Evolutionary conservation across 2,113 vertebrate genomes (phyloP).

Genomic region (Myiagra hebetior): DNA sequence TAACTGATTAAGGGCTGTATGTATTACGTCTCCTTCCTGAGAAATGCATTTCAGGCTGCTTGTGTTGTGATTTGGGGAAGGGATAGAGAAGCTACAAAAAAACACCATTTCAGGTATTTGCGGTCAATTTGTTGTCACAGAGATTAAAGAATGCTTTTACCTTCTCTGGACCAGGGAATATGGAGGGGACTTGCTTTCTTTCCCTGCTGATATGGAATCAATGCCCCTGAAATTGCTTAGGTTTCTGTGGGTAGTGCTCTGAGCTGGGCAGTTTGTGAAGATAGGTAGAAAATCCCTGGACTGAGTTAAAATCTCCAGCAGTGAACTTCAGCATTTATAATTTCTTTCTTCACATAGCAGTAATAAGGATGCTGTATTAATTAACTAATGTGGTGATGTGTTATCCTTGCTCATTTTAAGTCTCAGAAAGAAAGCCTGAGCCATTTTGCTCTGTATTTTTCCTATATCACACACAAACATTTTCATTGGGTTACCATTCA

Average conservation of each 20-base stretch:
- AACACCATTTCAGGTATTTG: background rate
- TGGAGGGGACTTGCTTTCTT: background rate
- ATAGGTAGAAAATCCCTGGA: background rate
- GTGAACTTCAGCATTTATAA: background rate
- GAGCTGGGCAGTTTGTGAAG: background rate
- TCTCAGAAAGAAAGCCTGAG: background rate
- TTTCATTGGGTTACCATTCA: background rate
- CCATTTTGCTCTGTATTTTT: background rate
- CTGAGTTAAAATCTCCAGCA: background rate
- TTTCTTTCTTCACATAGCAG: background rate
- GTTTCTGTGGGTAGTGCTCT: background rate
- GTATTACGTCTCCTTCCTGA: background rate
- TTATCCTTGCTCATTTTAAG: background rate
- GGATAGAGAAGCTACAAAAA: background rate
- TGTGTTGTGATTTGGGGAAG: background rate
- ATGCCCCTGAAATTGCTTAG: background rate
- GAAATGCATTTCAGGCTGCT: background rate
- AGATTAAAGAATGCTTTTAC: background rate
- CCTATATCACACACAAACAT: background rate
- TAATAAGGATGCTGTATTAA: background rate
- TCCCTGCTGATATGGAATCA: background rate
- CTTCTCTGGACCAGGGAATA: background rate
- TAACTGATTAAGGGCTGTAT: background rate
- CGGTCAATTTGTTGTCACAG: background rate
- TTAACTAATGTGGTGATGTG: background rate